Percentiles rank a stretch among this genome's conserved stretches.
Evolutionary conservation across 1,140 invertebrate species (phyloP).

Genomic region (Pseudomyrmex gracilis): DNA sequence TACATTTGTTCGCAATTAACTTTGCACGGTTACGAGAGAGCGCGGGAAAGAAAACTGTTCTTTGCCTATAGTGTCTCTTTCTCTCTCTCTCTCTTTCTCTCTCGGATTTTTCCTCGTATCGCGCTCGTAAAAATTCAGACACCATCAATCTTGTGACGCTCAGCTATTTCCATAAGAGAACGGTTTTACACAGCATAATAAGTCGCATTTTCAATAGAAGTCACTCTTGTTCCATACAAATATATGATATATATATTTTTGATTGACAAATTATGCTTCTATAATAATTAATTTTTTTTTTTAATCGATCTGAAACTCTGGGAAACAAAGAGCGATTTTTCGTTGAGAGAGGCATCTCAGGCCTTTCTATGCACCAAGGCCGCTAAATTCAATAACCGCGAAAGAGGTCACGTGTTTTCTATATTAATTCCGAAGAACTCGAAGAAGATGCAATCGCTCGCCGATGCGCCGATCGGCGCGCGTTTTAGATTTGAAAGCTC

Average conservation of each 20-base stretch:
- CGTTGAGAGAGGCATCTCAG: too few relatives aligned
- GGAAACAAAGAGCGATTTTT: too few relatives aligned
- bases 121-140: conserved; percentile 12
- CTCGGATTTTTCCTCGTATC: conserved; percentile 21
- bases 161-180: neutral
- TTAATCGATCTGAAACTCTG: too few relatives aligned
- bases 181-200: too few relatives aligned
- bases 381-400: neutral
- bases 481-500: conserved; percentile 54
- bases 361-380: too few relatives aligned
- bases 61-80: neutral
- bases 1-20: conserved; percentile 13
- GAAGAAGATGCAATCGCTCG: neutral
- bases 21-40: neutral
- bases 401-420: conserved; percentile 25
- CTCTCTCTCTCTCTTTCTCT: neutral
- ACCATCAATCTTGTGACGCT: neutral
- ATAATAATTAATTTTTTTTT: too few relatives aligned
- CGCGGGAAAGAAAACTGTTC: conserved; percentile 3
- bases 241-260: too few relatives aligned
- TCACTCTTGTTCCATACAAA: too few relatives aligned
- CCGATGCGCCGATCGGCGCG: neutral
- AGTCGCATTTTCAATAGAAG: too few relatives aligned
- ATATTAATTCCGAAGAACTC: conserved; percentile 4
- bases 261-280: too few relatives aligned